Percentiles rank a stretch among this genome's conserved stretches.
These are phyloP conservation scores for Drosophila testacea DNA, from an alignment of 2,888 invertebrate genomes.

Conservation along the genomic window DNA sequence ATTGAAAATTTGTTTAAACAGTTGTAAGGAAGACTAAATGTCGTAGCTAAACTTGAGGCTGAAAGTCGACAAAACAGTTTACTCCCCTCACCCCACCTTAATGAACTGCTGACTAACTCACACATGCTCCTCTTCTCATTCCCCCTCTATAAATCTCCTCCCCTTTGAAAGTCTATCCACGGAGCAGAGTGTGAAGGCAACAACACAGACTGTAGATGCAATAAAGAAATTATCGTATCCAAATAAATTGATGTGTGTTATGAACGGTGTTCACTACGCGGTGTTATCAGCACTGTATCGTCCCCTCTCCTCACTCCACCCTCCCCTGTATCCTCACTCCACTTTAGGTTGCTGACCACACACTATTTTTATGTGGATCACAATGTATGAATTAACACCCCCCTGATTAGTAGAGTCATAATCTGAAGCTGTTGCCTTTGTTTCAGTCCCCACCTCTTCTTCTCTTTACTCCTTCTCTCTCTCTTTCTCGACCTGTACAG, in stretches of 20 bases:
- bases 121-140: no score
- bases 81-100: no score
- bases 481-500: background rate
- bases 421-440: slow-evolving; percentile 34
- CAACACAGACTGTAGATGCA: slow-evolving; percentile 36
- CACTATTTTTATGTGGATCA: slow-evolving; percentile 64
- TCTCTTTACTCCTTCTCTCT: background rate
- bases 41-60: slow-evolving; percentile 6
- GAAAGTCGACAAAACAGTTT: slow-evolving; percentile 10
- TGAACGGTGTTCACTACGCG: slow-evolving; percentile 37
- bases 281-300: slow-evolving; percentile 55
- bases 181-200: slow-evolving; percentile 6
- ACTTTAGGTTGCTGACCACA: slow-evolving; percentile 29
- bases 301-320: background rate
- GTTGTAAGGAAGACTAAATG: slow-evolving; percentile 68
- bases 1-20: slow-evolving; percentile 63
- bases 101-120: no score
- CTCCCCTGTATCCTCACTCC: background rate
- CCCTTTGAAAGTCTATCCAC: background rate
- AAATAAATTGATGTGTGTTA: slow-evolving; percentile 64
- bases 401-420: slow-evolving; percentile 24
- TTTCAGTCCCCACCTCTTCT: slow-evolving; percentile 4
- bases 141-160: slow-evolving; percentile 5
- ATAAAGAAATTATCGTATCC: slow-evolving; percentile 75
- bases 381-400: slow-evolving; percentile 69